Percentiles rank a stretch among this genome's conserved stretches.
Evolutionary conservation across 2,797 vertebrate species (phyloP).

Genomic region (Xyrichtys novacula): DNA sequence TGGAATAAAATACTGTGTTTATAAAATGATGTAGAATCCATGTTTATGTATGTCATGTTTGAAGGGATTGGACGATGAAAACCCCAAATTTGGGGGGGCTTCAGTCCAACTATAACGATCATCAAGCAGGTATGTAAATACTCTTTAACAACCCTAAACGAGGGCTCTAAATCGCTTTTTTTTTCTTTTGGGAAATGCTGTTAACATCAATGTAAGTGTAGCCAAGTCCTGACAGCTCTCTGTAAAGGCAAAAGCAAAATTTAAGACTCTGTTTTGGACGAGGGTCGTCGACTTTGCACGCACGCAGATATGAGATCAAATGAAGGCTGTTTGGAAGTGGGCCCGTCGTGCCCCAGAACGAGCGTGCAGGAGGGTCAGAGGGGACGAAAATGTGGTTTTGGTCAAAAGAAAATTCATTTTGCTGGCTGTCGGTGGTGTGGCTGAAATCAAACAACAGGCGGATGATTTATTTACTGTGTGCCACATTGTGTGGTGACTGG

Average conservation of each 20-base stretch:
- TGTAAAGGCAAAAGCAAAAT: background rate
- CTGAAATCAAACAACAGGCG: conserved; percentile 44
- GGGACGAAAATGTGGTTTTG: conserved; percentile 42
- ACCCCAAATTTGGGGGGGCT: background rate
- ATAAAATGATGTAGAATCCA: background rate
- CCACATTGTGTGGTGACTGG: conserved; percentile 32
- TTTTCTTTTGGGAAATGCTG: background rate
- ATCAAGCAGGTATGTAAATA: conserved; percentile 23
- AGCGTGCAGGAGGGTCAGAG: background rate
- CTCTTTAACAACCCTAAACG: background rate
- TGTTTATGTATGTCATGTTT: conserved; percentile 27
- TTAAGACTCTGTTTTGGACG: conserved; percentile 10
- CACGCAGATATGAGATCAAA: conserved; percentile 38
- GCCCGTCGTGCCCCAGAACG: conserved; percentile 11
- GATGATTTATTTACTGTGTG: conserved; percentile 53
- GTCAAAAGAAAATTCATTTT: conserved; percentile 49
- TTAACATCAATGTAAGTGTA: conserved; percentile 1
- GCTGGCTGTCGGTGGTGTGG: conserved; percentile 32
- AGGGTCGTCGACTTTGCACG: conserved; percentile 18
- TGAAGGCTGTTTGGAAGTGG: conserved; percentile 19
- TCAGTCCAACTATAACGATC: background rate
- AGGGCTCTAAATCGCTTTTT: background rate
- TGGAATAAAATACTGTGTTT: background rate
- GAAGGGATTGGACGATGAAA: background rate
- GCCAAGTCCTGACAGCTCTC: conserved; percentile 18